Base-by-base conservation (phyloP, 2,113 vertebrate species). In the Lepus timidus region DNA sequence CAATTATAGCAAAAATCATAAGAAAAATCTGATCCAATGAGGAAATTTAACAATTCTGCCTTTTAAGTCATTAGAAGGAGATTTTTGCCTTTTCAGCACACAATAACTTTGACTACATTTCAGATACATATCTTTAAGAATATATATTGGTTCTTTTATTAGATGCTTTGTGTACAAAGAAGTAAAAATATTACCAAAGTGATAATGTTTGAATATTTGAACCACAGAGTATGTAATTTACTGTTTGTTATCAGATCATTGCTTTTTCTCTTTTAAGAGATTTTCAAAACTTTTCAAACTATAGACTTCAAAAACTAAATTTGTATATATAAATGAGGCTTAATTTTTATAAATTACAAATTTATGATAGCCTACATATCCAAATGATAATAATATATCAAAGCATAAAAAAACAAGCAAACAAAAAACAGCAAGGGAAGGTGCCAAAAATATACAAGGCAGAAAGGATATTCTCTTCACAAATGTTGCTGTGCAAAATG, bases 311-410 rank as follows among this genome's bases (percentile, higher is more conserved):
- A 68, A 90, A 62, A 78, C 29, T 64, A 73, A 71, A 71, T 71
- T 27, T 73, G 1, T 31, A 5, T 78, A 85, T 33, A 78, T 81
- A 80, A 87, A 70, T 62, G 61, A 76, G 27, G 76, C 27, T 33
- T 80, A 19, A 65, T 31, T 95, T 87, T 67, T 93, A 71, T 6
- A 92, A 31, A 82, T 74, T 52, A 71, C 44, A 44, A 1, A 44
- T 9, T 90, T 88, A 70, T 58, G 27, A 75, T 2, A 84, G 49
- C 7, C 17, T 90, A 39, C 3, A 55, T 71, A 84, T 11, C 5
- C n/a, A 90, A 84, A 91, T 73, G n/a, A 67, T 39, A 92, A 20
- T 92, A 29, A 49, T 55, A n/a, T 90, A 4, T 83, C 61, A 79
- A 90, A 90, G 74, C 31, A 44, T n/a, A 58, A 58, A 6, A 7